Conservation (phyloP, 2,797 vertebrate genomes). For the Malacoraja senta region DNA sequence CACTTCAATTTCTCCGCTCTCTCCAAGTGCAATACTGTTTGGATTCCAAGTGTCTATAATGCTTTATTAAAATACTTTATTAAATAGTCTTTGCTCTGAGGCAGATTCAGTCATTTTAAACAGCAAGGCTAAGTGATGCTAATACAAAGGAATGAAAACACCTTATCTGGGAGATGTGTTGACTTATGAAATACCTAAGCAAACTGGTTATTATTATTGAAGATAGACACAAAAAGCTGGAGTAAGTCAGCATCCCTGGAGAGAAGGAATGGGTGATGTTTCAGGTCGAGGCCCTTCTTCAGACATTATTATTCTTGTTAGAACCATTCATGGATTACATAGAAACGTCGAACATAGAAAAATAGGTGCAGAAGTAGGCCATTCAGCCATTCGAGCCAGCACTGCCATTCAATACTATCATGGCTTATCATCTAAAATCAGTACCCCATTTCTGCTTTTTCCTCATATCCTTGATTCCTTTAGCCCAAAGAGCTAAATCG, state of each 20-base stretch:
- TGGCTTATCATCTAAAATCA: too few relatives aligned
- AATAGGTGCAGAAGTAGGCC: too few relatives aligned
- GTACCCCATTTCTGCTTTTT: too few relatives aligned
- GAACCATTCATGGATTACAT: background rate
- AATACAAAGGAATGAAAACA: slow-evolving; percentile 10
- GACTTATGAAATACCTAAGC: slow-evolving; percentile 14
- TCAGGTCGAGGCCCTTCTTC: too few relatives aligned
- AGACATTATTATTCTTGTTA: background rate
- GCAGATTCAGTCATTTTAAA: slow-evolving; percentile 18
- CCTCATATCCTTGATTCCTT: too few relatives aligned
- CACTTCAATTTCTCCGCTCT: slow-evolving; percentile 18
- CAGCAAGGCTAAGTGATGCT: background rate
- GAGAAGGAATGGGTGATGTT: too few relatives aligned
- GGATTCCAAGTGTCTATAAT: background rate
- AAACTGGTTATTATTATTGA: background rate
- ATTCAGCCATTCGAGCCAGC: too few relatives aligned
- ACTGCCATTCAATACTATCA: too few relatives aligned
- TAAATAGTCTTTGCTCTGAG: slow-evolving; percentile 18
- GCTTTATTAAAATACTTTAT: slow-evolving; percentile 13
- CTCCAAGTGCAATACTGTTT: background rate
- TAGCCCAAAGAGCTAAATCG: too few relatives aligned
- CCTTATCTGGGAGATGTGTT: slow-evolving; percentile 20
- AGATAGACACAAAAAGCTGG: too few relatives aligned
- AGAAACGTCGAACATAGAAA: too few relatives aligned
- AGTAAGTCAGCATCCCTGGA: too few relatives aligned